phyloP scores from a whole-genome alignment of 2,888 invertebrate species.

The Rhimphoctona megacephalus region DNA sequence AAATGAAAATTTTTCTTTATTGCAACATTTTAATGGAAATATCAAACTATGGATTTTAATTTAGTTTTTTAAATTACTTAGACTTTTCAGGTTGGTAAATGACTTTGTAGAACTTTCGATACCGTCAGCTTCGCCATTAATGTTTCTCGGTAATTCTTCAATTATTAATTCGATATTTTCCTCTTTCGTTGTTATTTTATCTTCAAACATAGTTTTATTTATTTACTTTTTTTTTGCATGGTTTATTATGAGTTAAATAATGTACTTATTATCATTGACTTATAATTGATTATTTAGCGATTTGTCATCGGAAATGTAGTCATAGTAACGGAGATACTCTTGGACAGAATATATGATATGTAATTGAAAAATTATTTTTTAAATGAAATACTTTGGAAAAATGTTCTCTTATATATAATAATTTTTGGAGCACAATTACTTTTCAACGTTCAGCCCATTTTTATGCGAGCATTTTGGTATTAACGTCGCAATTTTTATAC shows the following conservation, averaged over 20 bases:
- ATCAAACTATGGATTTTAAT: not conserved
- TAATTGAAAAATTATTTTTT: not conserved
- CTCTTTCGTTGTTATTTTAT: not conserved
- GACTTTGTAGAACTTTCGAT: conserved; percentile 36
- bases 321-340: conserved; percentile 37
- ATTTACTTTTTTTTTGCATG: not conserved
- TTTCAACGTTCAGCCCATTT: no score
- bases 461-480: no score
- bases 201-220: conserved; percentile 4
- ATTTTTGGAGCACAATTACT: no score
- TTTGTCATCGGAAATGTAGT: conserved; percentile 22
- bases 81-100: conserved; percentile 37
- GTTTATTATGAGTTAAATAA: not conserved
- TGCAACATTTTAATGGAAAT: conserved; percentile 9
- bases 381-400: not conserved
- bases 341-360: not conserved
- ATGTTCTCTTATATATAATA: not conserved
- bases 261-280: not conserved
- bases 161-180: conserved; percentile 26
- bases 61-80: conserved; percentile 24
- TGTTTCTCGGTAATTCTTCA: conserved; percentile 51
- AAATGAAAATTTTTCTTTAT: not conserved
- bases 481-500: not conserved
- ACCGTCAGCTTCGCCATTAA: conserved; percentile 50
- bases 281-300: conserved; percentile 26